Evolutionary conservation across 2,888 invertebrate species (phyloP), one percentile per base, ranked within the genome.

Genomic region (Nomada fabriciana): DNA sequence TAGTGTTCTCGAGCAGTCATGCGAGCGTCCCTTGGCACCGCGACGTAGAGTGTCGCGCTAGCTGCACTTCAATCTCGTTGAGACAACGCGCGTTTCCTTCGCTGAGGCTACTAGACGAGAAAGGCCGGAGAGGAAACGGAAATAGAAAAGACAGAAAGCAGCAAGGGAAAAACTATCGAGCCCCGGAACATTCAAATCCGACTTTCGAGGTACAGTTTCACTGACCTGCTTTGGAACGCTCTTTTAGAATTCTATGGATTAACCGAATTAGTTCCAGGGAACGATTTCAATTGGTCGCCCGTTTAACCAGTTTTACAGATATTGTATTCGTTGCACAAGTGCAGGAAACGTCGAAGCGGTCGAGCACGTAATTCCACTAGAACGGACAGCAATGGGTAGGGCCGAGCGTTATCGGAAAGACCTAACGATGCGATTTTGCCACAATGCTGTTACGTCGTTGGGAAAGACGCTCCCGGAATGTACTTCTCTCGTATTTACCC

Each of bases 51-150:
- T 69, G 81, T 84, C 75, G 70, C 72, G 83, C 65, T 68, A 81
- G 80, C 78, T 82, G 86, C 85, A 82, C 88, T 88, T 83, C 88
- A 88, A 88, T 88, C 85, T 88, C 85, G 88, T 80, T 82, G 75
- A 74, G 86, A 86, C 86, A 83, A 88, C 86, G 81, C 86, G 87
- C 72, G 83, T 82, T 76, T 85, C 75, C 85, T 77, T 67, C 64
- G 75, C 60, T 36, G 25, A 70, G 82, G 67, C 67, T 63, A 70
- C 29, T 15, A 15, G 20, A 5, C 25, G 11, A 13, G 20, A 10
- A 36, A 15, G 36, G 2, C 55, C 11, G 20, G 2, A 0, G 2
- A 43, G 52, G 53, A 23, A 61, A 52, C 61, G 76, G 50, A 65
- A 59, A 65, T 0, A 0, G n/a, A 5, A 25, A 25, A 57, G 47